Conservation (phyloP, 2,797 vertebrate genomes). For the Myotis planiceps region DNA sequence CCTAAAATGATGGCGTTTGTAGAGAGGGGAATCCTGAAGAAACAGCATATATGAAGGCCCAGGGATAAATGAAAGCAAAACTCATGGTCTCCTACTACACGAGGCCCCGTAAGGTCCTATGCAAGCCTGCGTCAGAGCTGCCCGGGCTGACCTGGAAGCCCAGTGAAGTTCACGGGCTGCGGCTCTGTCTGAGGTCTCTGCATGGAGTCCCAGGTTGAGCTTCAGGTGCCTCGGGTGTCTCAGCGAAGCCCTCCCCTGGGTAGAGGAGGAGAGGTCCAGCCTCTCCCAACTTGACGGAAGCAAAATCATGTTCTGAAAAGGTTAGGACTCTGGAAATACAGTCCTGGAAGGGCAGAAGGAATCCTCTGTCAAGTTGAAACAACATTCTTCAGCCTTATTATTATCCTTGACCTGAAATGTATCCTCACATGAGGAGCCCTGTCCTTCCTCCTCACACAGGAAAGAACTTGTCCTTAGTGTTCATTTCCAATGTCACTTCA, state of each 20-base stretch:
- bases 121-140: not conserved
- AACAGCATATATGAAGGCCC: not conserved
- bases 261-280: not conserved
- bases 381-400: not conserved
- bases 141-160: not conserved
- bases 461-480: not conserved
- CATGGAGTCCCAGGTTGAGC: too few relatives aligned
- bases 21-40: not conserved
- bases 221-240: not conserved
- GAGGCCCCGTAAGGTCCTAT: rapidly evolving
- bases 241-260: not conserved
- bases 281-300: not conserved
- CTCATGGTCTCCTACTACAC: not conserved
- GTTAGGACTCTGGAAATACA: not conserved
- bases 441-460: not conserved
- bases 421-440: not conserved
- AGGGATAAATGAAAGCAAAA: not conserved
- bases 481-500: conserved; percentile 7
- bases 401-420: not conserved
- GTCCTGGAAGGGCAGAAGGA: not conserved
- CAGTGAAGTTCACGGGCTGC: not conserved
- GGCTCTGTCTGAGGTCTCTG: not conserved
- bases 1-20: not conserved
- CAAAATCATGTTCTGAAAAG: not conserved
- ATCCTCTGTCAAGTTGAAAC: not conserved